These are phyloP conservation scores for Horisme vitalbata DNA, from an alignment of 2,888 invertebrate species.

Conservation along the genomic window DNA sequence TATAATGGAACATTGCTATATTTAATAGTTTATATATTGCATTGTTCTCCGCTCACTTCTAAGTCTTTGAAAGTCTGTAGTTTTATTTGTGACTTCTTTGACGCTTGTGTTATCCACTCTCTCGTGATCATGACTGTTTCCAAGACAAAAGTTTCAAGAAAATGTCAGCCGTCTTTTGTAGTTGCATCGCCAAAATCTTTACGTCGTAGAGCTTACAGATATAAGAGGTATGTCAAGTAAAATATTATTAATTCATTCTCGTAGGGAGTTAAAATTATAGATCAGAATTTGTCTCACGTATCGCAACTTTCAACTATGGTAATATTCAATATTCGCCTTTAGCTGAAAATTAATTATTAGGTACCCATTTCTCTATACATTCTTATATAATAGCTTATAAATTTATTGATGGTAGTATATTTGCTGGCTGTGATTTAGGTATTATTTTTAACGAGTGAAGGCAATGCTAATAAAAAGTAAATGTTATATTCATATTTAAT, in stretches of 20 bases:
- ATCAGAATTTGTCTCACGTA: too few relatives aligned
- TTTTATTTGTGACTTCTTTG: background rate
- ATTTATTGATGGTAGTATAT: too few relatives aligned
- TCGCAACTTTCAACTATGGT: too few relatives aligned
- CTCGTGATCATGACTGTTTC: conserved; percentile 32
- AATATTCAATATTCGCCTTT: too few relatives aligned
- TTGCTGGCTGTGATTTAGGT: too few relatives aligned
- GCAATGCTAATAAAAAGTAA: too few relatives aligned
- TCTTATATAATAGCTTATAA: too few relatives aligned
- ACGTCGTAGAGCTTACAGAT: conserved; percentile 42
- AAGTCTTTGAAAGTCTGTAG: background rate
- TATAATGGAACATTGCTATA: conserved; percentile 8
- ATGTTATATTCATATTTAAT: too few relatives aligned
- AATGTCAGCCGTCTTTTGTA: conserved; percentile 34
- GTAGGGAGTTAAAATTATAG: too few relatives aligned
- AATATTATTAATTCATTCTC: background rate
- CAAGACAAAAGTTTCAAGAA: conserved; percentile 32
- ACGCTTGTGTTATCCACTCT: background rate
- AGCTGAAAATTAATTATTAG: too few relatives aligned
- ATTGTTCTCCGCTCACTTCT: conserved; percentile 14
- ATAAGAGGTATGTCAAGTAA: conserved; percentile 38
- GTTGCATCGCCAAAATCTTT: conserved; percentile 38
- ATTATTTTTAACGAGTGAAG: too few relatives aligned
- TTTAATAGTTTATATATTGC: conserved; percentile 15
- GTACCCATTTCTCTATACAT: too few relatives aligned